Evolutionary conservation across 30 jellyfish, hydroid and myxozoan species (phyloP), one percentile per base, ranked within the genome.

Genomic region (Clytia hemisphaerica): DNA sequence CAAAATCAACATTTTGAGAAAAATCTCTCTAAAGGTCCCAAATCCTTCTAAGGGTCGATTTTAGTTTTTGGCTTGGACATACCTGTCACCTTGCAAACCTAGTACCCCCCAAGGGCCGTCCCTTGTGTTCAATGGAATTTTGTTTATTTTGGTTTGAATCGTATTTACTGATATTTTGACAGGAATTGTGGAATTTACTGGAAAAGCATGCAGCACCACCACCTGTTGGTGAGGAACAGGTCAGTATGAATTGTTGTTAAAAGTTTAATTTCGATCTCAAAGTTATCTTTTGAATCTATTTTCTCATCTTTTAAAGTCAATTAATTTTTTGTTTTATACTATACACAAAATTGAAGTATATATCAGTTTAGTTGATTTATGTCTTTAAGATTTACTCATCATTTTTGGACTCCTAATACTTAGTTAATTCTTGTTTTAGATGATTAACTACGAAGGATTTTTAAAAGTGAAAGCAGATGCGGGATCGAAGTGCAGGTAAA

Each of bases 371-470:
- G n/a, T n/a, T n/a, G n/a, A n/a, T n/a, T 33, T 42, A 27, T 65
- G 22, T 30, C 15, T 57, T 57, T 18, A 2, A 18, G 70, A 15
- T 18, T 21, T 57, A 2, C 3, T 28, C 32, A 4, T 25, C 5
- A 28, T 21, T 3, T 40, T n/a, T 4, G 14, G 16, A 4, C 70
- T 28, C 37, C 25, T 29, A 25, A 29, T 32, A 18, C 16, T 29
- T 18, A 59, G 10, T 10, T 25, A 22, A 9, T 59, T 59, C 16
- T 59, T 21, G n/a, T 45, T 72, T 45, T 38, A 74, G 83, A 78
- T 89, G 94, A 89, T 89, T 5, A 80, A 89, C 67, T 89, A 89
- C 59, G 90, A 89, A 34, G 98, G 95, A 25, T 89, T 80, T 58
- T 69, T 89, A 46, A 79, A 89, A 58, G 98, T 89, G 22, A 75